Percentiles rank a stretch among this genome's conserved stretches.
phyloP scores from a whole-genome alignment of 92 coral and sea anemone genomes.

The Parazoanthus darwini region DNA sequence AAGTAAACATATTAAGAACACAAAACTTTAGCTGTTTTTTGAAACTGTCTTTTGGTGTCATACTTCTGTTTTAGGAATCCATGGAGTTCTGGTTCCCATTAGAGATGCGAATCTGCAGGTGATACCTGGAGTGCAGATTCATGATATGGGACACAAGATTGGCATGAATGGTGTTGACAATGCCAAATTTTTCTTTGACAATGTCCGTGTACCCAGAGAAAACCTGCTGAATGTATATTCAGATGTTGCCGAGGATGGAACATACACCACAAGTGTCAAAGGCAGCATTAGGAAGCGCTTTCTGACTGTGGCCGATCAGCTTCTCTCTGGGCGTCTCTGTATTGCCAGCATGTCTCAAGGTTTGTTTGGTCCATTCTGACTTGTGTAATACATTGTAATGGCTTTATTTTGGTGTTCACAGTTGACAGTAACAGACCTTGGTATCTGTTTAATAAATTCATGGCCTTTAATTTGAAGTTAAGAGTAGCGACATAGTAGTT shows the following conservation, averaged over 20 bases:
- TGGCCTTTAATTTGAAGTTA: too few relatives aligned
- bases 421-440: neutral
- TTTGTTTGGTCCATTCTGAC: neutral
- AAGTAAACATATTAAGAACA: too few relatives aligned
- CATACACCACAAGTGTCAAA: conserved; percentile 64
- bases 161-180: conserved; percentile 88
- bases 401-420: too few relatives aligned
- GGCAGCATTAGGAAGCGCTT: conserved; percentile 79
- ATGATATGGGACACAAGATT: conserved; percentile 92
- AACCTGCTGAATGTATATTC: conserved; percentile 78
- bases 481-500: too few relatives aligned
- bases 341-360: conserved; percentile 83
- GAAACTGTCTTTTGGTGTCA: too few relatives aligned
- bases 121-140: conserved; percentile 79
- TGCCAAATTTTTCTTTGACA: conserved; percentile 80
- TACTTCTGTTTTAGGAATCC: conserved; percentile 59
- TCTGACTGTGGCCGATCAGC: conserved; percentile 81
- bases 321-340: conserved; percentile 77
- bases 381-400: neutral
- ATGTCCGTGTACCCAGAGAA: conserved; percentile 84
- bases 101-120: conserved; percentile 69
- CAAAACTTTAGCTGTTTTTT: too few relatives aligned
- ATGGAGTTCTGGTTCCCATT: conserved; percentile 78
- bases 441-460: too few relatives aligned
- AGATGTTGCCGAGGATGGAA: conserved; percentile 81